These are phyloP conservation scores for Charanyca ferruginea DNA, from an alignment of 2,888 invertebrate species.

Conservation along the genomic window DNA sequence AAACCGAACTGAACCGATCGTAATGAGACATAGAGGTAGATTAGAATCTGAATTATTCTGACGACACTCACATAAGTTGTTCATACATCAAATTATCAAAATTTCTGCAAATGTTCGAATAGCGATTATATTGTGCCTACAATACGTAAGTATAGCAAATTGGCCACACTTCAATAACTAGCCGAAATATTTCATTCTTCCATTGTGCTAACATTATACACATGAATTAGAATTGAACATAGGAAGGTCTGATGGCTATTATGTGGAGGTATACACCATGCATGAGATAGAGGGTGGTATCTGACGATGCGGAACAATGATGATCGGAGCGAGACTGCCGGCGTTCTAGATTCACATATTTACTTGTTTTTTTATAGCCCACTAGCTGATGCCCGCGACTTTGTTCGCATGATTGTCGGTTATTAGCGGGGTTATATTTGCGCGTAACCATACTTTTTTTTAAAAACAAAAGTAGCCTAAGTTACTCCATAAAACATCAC, in stretches of 20 bases:
- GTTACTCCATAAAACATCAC: too few species aligned
- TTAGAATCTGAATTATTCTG: too few species aligned
- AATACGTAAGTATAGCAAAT: neutral
- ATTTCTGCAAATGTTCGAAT: neutral
- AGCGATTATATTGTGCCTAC: neutral
- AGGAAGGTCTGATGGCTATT: conserved; percentile 45
- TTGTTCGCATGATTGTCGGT: too few species aligned
- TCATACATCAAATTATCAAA: too few species aligned
- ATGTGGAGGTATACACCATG: conserved; percentile 44
- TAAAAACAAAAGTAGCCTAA: too few species aligned
- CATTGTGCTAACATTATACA: conserved; percentile 47
- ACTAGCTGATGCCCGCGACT: too few species aligned
- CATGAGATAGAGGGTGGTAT: conserved; percentile 51
- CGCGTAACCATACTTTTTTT: too few species aligned
- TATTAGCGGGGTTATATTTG: too few species aligned
- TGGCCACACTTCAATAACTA: conserved; percentile 29
- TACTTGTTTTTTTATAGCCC: conserved; percentile 13
- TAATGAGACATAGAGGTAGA: too few species aligned
- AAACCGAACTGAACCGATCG: too few species aligned
- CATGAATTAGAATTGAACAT: conserved; percentile 35
- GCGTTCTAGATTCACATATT: conserved; percentile 36
- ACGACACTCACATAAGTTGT: too few species aligned
- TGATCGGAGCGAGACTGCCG: conserved; percentile 41
- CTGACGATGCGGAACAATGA: conserved; percentile 52
- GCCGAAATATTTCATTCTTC: conserved; percentile 5